Evolutionary conservation across 1,140 invertebrate genomes (phyloP), one percentile per base, ranked within the genome.

Genomic region (Drosophila athabasca): DNA sequence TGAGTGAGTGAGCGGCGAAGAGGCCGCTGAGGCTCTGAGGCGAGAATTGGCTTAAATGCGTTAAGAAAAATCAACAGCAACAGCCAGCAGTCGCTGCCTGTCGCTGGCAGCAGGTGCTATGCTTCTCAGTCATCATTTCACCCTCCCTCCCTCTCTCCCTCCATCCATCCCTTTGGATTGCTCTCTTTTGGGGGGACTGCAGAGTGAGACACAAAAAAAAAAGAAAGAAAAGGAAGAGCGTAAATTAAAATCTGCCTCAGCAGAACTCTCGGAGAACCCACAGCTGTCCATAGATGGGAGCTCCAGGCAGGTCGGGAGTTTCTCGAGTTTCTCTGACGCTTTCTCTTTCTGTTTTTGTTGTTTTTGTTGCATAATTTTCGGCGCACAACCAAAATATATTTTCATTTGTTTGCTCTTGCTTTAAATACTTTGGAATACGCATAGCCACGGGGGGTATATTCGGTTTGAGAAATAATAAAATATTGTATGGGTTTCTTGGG

Each of bases 11-110:
- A 39, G 35, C 11, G 35, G 35, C 11, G 35, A 13, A 31, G 31
- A 31, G 29, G 31, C 31, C 1, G n/a, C 1, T 7, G 29, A 31
- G 29, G 7, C 7, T 57, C 69, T 72, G 73, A 75, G 67, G 71
- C 66, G 75, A 64, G 77, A 76, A 78, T 79, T 84, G 80, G 80
- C 80, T 83, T 83, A 84, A 79, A 71, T 79, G 80, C 76, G 76
- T 84, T 84, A 54, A 15, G 67, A 43, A 60, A 83, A 75, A 82
- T 78, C 70, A 83, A 75, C 78, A 81, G 77, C 59, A 35, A 45
- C 31, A 35, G 31, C 9, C 31, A 11, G 35, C 35, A 39, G 35
- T 39, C 35, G 35, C 35, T 39, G 35, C 11, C 39, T 55, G 76
- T 61, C 76, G 52, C 19, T 58, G 66, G 65, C 77, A 80, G 77